Evolutionary conservation across 1,140 invertebrate species (phyloP).

Genomic region (Hylaeus anthracinus): DNA sequence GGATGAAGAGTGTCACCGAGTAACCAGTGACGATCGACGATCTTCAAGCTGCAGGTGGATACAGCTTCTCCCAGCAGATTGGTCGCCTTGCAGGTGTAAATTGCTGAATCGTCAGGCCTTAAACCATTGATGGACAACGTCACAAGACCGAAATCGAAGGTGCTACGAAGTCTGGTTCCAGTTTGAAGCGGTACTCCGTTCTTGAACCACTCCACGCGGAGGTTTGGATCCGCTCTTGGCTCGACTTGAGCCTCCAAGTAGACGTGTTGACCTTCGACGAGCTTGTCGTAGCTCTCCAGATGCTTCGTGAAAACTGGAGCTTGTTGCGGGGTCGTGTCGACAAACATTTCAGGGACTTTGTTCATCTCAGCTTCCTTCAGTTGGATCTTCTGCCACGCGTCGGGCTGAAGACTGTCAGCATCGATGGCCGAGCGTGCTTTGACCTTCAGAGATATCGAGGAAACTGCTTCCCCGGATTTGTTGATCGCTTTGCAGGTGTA

Average conservation of each 20-base stretch:
- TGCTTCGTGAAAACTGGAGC: slow-evolving; percentile 96
- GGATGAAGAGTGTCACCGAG: slow-evolving; percentile 94
- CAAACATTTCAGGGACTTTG: slow-evolving; percentile 91
- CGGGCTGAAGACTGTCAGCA: slow-evolving; percentile 90
- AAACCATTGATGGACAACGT: slow-evolving; percentile 93
- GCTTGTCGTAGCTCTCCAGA: slow-evolving; percentile 91
- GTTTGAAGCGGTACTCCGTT: slow-evolving; percentile 93
- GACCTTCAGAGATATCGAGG: slow-evolving; percentile 93
- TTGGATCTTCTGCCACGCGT: slow-evolving; percentile 94
- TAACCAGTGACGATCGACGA: slow-evolving; percentile 93
- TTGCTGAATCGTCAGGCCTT: slow-evolving; percentile 93
- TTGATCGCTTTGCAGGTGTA: slow-evolving; percentile 97
- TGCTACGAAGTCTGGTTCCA: slow-evolving; percentile 91
- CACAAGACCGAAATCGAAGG: slow-evolving; percentile 97
- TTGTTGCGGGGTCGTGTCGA: slow-evolving; percentile 90
- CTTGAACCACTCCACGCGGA: slow-evolving; percentile 95
- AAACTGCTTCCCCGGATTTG: slow-evolving; percentile 93
- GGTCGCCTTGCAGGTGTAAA: slow-evolving; percentile 96
- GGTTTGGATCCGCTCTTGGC: slow-evolving; percentile 97
- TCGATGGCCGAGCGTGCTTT: slow-evolving; percentile 90
- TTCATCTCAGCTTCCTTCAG: slow-evolving; percentile 94
- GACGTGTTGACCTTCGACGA: slow-evolving; percentile 94
- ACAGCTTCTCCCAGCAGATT: slow-evolving; percentile 95
- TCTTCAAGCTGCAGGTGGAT: slow-evolving; percentile 94
- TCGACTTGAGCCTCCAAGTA: slow-evolving; percentile 97